Evolutionary conservation across 2,113 vertebrate genomes (phyloP).

Genomic region (Saccopteryx bilineata): DNA sequence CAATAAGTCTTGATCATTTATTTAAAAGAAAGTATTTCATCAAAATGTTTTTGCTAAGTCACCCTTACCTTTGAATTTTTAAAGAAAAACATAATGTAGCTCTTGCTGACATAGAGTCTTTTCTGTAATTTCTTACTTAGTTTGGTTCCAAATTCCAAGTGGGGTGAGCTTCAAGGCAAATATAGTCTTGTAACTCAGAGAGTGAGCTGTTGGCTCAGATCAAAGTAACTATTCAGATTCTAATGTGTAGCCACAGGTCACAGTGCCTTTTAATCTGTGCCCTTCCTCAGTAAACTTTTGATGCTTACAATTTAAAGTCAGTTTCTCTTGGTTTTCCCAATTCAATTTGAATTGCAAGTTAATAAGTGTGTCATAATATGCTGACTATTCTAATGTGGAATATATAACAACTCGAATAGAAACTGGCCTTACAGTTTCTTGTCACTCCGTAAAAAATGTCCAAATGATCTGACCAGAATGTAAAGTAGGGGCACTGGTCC

Average conservation of each 20-base stretch:
- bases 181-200: background rate
- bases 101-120: background rate
- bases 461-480: background rate
- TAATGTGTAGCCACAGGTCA: background rate
- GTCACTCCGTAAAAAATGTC: background rate
- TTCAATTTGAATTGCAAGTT: background rate
- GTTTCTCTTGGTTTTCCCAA: background rate
- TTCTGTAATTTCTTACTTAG: background rate
- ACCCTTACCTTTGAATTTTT: constrained; percentile 54
- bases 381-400: background rate
- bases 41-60: constrained; percentile 64
- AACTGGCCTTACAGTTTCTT: background rate
- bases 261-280: too few relatives aligned
- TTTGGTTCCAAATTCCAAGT: constrained; percentile 14
- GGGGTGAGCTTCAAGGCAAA: background rate
- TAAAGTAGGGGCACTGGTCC: background rate
- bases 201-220: fast-evolving
- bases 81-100: background rate
- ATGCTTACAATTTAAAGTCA: background rate
- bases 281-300: background rate
- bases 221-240: background rate
- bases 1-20: background rate
- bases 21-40: background rate
- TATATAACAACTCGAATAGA: background rate
- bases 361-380: background rate